A percentile compares a stretch with the other conserved stretches of the same genome.
These are phyloP conservation scores for Caenorhabditis latens DNA, from an alignment of 1,140 invertebrate genomes.

Conservation along the genomic window DNA sequence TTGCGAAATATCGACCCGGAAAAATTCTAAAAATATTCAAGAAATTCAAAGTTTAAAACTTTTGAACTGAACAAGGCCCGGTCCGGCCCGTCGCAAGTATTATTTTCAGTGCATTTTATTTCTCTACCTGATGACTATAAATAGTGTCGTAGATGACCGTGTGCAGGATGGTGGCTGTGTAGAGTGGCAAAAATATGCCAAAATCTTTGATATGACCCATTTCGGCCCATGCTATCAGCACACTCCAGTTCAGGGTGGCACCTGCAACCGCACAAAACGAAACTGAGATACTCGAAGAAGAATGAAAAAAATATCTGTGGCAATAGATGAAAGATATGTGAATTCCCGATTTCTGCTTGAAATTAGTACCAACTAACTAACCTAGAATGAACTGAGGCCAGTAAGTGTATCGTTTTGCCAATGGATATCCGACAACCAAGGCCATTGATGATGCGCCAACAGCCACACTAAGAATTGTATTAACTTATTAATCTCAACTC, in stretches of 20 bases:
- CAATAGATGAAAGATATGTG: background rate
- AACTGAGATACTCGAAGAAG: constrained; percentile 31
- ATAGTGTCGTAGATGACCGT: constrained; percentile 80
- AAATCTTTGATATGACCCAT: constrained; percentile 61
- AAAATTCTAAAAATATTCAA: too few relatives aligned
- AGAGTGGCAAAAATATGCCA: constrained; percentile 77
- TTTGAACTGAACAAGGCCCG: too few relatives aligned
- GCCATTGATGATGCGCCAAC: constrained; percentile 86
- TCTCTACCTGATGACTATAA: constrained; percentile 79
- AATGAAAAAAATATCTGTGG: background rate
- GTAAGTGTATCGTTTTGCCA: constrained; percentile 93
- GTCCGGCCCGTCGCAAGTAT: too few relatives aligned
- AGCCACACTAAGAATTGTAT: constrained; percentile 68
- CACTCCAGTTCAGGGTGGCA: constrained; percentile 70
- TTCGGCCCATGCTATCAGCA: constrained; percentile 69
- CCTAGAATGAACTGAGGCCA: constrained; percentile 93
- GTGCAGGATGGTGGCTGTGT: constrained; percentile 78
- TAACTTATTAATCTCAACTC: background rate
- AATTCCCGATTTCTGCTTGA: background rate
- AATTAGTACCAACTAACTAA: constrained; percentile 60
- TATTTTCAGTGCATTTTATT: too few relatives aligned
- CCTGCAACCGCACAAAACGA: constrained; percentile 62
- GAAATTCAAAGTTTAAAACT: too few relatives aligned
- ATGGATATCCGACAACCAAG: constrained; percentile 90
- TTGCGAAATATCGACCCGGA: too few relatives aligned